phyloP scores from a whole-genome alignment of 2,888 invertebrate genomes.

The Acanthosepion pharaonis region DNA sequence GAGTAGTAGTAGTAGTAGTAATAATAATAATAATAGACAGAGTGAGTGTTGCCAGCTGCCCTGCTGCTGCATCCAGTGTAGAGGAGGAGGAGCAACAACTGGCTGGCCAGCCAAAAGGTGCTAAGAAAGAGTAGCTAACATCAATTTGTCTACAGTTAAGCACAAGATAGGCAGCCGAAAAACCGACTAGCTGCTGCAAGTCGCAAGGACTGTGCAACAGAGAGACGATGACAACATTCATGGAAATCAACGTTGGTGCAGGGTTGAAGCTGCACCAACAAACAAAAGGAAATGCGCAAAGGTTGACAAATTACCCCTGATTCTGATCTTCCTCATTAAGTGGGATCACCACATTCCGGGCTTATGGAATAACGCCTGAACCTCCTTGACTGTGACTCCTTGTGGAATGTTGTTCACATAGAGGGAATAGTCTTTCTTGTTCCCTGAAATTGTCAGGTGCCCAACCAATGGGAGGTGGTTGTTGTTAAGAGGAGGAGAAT shows the following conservation, averaged over 20 bases:
- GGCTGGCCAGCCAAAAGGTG: not conserved
- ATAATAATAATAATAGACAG: not conserved
- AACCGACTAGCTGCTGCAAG: not conserved
- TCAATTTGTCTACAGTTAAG: not conserved
- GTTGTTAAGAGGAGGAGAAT: slow-evolving; percentile 18
- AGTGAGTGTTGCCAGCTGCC: slow-evolving; percentile 24
- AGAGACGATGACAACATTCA: not conserved
- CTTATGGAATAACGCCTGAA: slow-evolving; percentile 46
- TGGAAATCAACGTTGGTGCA: not conserved
- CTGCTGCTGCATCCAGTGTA: not conserved
- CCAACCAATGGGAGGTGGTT: not conserved
- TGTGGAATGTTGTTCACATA: slow-evolving; percentile 48
- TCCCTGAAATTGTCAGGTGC: slow-evolving; percentile 48
- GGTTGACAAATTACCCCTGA: slow-evolving; percentile 46
- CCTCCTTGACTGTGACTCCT: slow-evolving; percentile 46
- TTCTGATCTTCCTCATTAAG: slow-evolving; percentile 47
- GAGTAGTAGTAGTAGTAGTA: not conserved
- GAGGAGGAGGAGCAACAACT: slow-evolving; percentile 17
- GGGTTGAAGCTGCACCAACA: not conserved
- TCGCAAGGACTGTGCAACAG: slow-evolving; percentile 6
- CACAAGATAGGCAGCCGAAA: slow-evolving; percentile 3
- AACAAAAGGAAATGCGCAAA: slow-evolving; percentile 43
- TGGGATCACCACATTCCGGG: slow-evolving; percentile 48
- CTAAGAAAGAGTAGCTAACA: not conserved
- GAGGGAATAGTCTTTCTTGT: slow-evolving; percentile 47